phyloP scores from a whole-genome alignment of 2,797 vertebrate species.

The Otus scops region DNA sequence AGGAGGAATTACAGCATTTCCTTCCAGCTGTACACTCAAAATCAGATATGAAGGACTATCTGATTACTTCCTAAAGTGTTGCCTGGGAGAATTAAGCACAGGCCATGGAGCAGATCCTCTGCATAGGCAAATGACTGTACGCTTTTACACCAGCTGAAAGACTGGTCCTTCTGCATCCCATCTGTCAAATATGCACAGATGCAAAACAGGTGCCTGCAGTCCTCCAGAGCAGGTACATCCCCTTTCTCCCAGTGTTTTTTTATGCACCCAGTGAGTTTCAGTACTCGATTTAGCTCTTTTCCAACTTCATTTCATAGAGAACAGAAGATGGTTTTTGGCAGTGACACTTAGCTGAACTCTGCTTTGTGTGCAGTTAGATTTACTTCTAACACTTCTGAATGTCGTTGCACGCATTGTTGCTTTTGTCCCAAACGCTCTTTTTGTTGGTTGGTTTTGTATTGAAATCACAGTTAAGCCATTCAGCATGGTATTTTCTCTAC shows the following conservation, averaged over 20 bases:
- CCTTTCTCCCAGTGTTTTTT: background rate
- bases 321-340: background rate
- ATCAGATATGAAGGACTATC: constrained; percentile 29
- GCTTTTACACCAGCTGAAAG: background rate
- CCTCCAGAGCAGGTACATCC: background rate
- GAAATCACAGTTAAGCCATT: constrained; percentile 61
- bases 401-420: constrained; percentile 16
- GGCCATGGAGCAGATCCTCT: background rate
- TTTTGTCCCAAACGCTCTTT: constrained; percentile 58
- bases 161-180: background rate
- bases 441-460: constrained; percentile 39
- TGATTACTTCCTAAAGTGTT: constrained; percentile 24
- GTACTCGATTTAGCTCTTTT: constrained; percentile 22
- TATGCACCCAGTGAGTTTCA: background rate
- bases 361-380: constrained; percentile 61
- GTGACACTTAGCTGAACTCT: constrained; percentile 57
- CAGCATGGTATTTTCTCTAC: constrained; percentile 50
- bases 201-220: background rate
- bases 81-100: background rate
- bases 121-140: background rate
- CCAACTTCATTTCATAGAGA: constrained; percentile 23
- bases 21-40: constrained; percentile 13
- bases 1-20: background rate
- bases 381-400: constrained; percentile 55
- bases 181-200: background rate